Base-by-base conservation (phyloP, 2,113 vertebrate species). In the Nycticorax nycticorax region DNA sequence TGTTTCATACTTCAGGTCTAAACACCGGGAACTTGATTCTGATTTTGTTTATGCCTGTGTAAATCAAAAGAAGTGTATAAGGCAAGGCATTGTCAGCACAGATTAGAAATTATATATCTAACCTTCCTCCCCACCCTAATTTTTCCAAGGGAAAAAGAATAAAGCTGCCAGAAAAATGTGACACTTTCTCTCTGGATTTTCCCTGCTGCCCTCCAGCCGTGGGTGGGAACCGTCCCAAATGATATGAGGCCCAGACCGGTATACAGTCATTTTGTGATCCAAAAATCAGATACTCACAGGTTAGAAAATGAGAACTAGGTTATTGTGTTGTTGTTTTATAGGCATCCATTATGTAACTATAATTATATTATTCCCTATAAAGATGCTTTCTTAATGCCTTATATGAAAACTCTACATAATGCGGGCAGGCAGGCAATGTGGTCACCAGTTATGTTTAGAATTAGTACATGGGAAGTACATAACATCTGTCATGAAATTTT, bases 401-500 rank as follows among this genome's bases (percentile, higher is more conserved):
- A 21, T 39, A 83, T 72, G 41, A 88, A 79, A 93, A 79, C 15
- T 48, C 39, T 69, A 17, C 39, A 85, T 75, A 87, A 84, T 43
- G 83, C 2, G 6, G 64, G 52, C 10, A 9, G 66, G 68, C 80
- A 87, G 77, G 62, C 92, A 68, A 62, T 53, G 59, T 88, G 81
- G 76, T 56, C 73, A 81, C 35, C 33, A 82, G 69, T 82, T 60
- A 88, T 57, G 53, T 83, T 96, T 88, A 92, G 69, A 88, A 94
- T 88, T 92, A 88, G 66, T 63, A 50, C 43, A 81, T 1, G 2
- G 39, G 69, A 89, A 95, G 87, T 64, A 71, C 74, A 74, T 66
- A 88, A 59, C 85, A 92, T 91, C 90, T 96, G 87, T 88, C 24
- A 33, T 78, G 60, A 92, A 87, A 92, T 81, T 95, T 90, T 93